Percentiles rank a stretch among this genome's conserved stretches.
Evolutionary conservation across 2,797 vertebrate genomes (phyloP).

Genomic region (Pelochelys cantorii): DNA sequence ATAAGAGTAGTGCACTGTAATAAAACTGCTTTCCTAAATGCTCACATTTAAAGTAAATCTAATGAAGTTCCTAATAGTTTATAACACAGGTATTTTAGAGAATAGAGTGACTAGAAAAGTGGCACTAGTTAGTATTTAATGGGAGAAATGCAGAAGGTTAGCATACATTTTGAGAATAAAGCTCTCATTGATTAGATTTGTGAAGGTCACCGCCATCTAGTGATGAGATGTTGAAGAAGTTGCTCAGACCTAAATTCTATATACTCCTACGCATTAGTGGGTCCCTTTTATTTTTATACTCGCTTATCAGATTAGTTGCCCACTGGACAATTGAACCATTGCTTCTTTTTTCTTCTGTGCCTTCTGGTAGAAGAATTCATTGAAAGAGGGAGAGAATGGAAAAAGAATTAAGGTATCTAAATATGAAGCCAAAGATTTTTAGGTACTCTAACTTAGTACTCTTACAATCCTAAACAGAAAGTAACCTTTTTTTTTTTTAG

Average conservation of each 20-base stretch:
- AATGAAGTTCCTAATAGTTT: background rate
- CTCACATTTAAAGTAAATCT: background rate
- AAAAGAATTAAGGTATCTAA: background rate
- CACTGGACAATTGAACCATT: background rate
- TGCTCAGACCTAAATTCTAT: background rate
- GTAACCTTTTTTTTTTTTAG: background rate
- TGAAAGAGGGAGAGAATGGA: background rate
- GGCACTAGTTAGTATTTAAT: background rate
- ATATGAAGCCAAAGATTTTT: background rate
- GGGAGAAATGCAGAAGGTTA: background rate
- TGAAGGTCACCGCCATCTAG: constrained; percentile 81
- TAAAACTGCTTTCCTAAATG: constrained; percentile 1
- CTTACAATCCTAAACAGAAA: background rate
- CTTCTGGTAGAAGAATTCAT: background rate
- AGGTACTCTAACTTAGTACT: background rate
- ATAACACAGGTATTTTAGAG: background rate
- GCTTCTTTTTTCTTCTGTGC: accelerated
- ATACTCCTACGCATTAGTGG: accelerated
- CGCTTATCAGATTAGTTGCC: background rate
- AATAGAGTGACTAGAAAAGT: background rate
- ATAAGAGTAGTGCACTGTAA: background rate
- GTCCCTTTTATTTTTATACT: background rate
- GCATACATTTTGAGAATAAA: constrained; percentile 3
- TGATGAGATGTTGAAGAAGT: constrained; percentile 76
- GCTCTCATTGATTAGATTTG: constrained; percentile 31